Evolutionary conservation across 2,797 vertebrate genomes (phyloP).

Genomic region (Paedocypris micromegethes): DNA sequence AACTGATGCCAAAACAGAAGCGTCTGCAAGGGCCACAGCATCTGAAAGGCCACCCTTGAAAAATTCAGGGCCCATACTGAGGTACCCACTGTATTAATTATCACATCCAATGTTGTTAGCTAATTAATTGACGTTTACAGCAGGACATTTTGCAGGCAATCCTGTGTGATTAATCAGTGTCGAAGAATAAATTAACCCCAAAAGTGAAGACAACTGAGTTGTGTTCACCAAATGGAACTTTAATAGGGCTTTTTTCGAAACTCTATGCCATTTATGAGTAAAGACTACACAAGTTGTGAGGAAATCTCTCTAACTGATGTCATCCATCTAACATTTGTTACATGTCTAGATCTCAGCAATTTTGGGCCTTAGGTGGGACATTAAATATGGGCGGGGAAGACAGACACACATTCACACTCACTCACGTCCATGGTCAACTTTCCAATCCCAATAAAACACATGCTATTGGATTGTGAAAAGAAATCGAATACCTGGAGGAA

Average conservation of each 20-base stretch:
- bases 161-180: constrained; percentile 66
- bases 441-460: no score
- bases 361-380: no score
- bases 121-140: constrained; percentile 72
- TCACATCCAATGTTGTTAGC: constrained; percentile 64
- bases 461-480: no score
- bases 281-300: no score
- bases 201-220: constrained; percentile 57
- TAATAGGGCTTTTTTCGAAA: constrained; percentile 50
- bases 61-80: constrained; percentile 43
- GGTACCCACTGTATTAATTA: constrained; percentile 68
- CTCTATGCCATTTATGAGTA: neutral
- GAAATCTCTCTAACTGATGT: no score
- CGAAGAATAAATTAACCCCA: constrained; percentile 61
- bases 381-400: no score
- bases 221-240: constrained; percentile 56
- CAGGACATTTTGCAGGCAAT: constrained; percentile 60
- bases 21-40: constrained; percentile 40
- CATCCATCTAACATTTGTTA: no score
- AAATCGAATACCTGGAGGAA: no score
- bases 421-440: no score
- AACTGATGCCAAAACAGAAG: constrained; percentile 28
- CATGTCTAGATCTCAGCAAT: no score
- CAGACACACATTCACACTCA: no score
- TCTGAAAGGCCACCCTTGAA: constrained; percentile 41